These are phyloP conservation scores for Andinoacara biseriatus DNA, from an alignment of 2,113 vertebrate species.

Conservation along the genomic window DNA sequence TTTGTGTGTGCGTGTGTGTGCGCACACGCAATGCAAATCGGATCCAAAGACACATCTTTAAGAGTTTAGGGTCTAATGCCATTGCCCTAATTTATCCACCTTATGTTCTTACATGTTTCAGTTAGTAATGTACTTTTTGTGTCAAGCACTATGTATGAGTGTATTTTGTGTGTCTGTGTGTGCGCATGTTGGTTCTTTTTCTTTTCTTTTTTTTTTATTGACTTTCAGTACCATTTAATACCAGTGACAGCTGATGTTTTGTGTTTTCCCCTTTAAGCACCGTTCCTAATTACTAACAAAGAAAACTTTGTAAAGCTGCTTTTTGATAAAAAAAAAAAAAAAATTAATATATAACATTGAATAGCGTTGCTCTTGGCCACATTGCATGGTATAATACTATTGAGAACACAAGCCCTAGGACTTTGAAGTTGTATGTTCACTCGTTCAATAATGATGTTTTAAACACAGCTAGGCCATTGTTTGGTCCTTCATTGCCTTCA, in stretches of 20 bases:
- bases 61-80: conserved; percentile 54
- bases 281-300: neutral
- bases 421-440: conserved; percentile 25
- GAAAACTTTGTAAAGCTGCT: neutral
- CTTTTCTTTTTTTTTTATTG: neutral
- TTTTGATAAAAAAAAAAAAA: neutral
- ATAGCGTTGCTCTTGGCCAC: neutral
- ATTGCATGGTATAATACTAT: neutral
- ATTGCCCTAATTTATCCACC: conserved; percentile 59
- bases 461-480: conserved; percentile 43
- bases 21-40: neutral
- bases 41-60: conserved; percentile 40
- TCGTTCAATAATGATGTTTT: conserved; percentile 27
- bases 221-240: neutral
- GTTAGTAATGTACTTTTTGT: conserved; percentile 2
- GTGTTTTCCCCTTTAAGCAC: neutral
- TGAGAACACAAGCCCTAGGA: neutral
- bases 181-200: neutral
- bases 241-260: neutral
- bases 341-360: neutral
- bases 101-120: conserved; percentile 48
- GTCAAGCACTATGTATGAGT: neutral
- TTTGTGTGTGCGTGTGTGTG: neutral
- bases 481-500: conserved; percentile 24
- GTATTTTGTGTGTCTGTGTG: neutral